These are phyloP conservation scores for Zapus hudsonius DNA, from an alignment of 2,113 vertebrate genomes.

Conservation along the genomic window DNA sequence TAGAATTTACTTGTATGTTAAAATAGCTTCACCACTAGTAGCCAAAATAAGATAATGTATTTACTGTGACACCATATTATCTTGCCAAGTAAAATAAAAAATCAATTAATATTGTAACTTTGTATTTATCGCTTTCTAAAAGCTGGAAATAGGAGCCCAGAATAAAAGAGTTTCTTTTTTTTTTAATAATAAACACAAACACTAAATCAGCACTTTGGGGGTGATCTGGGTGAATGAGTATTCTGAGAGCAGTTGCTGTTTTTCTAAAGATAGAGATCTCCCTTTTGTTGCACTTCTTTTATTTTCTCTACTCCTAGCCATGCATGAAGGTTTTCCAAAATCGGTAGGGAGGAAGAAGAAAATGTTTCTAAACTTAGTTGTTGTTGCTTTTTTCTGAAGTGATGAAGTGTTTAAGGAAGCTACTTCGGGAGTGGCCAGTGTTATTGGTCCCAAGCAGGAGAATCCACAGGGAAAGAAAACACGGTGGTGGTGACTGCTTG, in stretches of 20 bases:
- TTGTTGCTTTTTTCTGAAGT: neutral
- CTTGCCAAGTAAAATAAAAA: neutral
- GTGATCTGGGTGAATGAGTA: neutral
- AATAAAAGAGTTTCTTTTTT: neutral
- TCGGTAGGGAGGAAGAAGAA: slow-evolving; percentile 2
- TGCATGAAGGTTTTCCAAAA: slow-evolving; percentile 3
- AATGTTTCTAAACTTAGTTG: slow-evolving; percentile 26
- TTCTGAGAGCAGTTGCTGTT: neutral
- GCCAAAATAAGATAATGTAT: neutral
- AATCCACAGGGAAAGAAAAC: neutral
- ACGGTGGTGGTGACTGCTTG: neutral
- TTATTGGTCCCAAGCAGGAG: neutral
- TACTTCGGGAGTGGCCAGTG: neutral
- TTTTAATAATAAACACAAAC: neutral
- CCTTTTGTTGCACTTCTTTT: neutral
- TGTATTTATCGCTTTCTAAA: neutral
- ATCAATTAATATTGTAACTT: neutral
- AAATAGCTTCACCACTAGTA: neutral
- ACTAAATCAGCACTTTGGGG: neutral
- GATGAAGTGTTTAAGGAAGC: slow-evolving; percentile 54
- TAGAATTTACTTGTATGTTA: neutral
- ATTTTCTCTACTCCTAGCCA: neutral
- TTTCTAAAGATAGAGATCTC: neutral
- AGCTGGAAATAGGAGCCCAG: neutral
- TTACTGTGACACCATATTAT: neutral